Evolutionary conservation across 2,113 vertebrate genomes (phyloP).

Genomic region (Catharus bicknelli): DNA sequence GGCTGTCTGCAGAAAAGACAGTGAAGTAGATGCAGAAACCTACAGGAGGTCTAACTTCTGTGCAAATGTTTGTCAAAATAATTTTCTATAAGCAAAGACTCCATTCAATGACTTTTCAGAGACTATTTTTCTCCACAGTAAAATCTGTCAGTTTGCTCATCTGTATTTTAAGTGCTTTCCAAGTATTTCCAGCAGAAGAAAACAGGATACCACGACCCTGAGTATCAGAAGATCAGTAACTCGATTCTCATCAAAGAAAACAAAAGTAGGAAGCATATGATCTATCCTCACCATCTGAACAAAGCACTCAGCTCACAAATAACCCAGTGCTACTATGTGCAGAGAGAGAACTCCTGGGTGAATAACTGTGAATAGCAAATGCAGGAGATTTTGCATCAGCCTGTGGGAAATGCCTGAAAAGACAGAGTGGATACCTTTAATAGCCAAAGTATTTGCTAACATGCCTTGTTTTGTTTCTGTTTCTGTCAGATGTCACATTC

Average conservation of each 20-base stretch:
- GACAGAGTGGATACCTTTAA: neutral
- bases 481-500: neutral
- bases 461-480: slow-evolving; percentile 5
- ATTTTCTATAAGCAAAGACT: neutral
- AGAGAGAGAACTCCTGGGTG: neutral
- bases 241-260: neutral
- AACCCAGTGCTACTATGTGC: neutral
- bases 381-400: neutral
- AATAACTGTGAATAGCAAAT: neutral
- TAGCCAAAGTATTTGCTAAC: neutral
- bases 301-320: neutral
- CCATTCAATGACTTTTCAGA: neutral
- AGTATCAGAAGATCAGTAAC: neutral
- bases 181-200: neutral
- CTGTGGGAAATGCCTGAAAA: neutral
- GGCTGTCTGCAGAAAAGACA: neutral
- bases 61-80: neutral
- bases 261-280: neutral
- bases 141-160: neutral
- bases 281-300: neutral
- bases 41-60: neutral
- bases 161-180: neutral
- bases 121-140: neutral
- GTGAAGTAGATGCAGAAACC: neutral
- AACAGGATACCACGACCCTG: neutral